Evolutionary conservation across 2,113 vertebrate genomes (phyloP), one percentile per base, ranked within the genome.

Genomic region (Clinocottus analis): DNA sequence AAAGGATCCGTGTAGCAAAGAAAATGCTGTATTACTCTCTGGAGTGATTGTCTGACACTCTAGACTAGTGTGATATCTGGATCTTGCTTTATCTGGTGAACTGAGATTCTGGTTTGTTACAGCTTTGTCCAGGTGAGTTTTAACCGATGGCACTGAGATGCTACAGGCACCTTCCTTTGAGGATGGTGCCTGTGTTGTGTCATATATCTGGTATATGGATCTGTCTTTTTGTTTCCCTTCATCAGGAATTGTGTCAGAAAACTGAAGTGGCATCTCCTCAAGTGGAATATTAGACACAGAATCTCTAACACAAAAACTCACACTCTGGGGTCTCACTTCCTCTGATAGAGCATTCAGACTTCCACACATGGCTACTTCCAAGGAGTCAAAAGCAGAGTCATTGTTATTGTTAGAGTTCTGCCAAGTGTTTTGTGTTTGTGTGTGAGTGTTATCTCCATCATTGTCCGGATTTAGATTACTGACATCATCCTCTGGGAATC

Each of bases 301-400:
- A 47, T 91, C 91, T 80, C 81, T 93, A 27, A 90, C 85, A 84
- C 75, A 89, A 68, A 81, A 70, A 88, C 53, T 91, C 62, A 31
- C 72, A 77, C 74, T 90, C 70, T 86, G 90, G 33, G 84, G 79
- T 83, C 84, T 92, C 13, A 89, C 90, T 74, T 94, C 91, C 72
- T 93, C 91, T 83, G 94, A 95, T 61, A 95, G 90, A 77, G 95
- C 92, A 85, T 96, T 96, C 64, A 96, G 85, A 80, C 74, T 82
- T 72, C 91, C 90, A 89, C 82, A 83, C 51, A 91, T 76, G 45
- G 91, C 83, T 51, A 79, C 71, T 66, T 74, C 86, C 29, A 80
- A 69, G 11, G 90, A 68, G 19, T 83, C 78, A 83, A 92, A 85
- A 5, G 59, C 66, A 31, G 85, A 74, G 37, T 89, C 80, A 33